Conservation (phyloP, 2,113 vertebrate species). For the Strix uralensis region DNA sequence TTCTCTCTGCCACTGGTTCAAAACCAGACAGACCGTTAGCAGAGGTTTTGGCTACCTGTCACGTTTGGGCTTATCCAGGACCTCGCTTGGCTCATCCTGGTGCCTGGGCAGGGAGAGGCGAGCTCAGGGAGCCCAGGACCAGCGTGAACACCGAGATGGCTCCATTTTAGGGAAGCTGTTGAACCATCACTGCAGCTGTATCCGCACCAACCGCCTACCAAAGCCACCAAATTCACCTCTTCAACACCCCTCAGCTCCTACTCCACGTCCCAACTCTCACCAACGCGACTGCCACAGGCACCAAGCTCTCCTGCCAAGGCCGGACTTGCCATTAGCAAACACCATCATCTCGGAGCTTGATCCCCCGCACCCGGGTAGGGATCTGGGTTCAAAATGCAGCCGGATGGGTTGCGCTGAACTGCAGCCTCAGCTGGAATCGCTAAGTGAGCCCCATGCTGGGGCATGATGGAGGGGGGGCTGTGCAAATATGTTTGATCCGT, state of each 20-base stretch:
- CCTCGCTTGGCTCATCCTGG: accelerated
- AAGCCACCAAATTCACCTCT: background rate
- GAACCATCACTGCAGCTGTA: background rate
- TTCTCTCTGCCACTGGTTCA: background rate
- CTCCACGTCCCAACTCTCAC: background rate
- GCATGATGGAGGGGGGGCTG: background rate
- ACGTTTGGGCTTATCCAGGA: background rate
- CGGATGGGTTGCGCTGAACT: background rate
- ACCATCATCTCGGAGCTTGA: accelerated
- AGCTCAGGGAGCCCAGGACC: background rate
- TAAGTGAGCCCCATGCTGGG: background rate
- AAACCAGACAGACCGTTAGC: background rate
- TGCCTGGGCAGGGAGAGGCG: background rate
- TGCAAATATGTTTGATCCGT: background rate
- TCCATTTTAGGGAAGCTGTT: slow-evolving; percentile 11
- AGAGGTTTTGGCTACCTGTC: accelerated
- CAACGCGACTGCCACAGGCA: accelerated
- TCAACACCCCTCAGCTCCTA: background rate
- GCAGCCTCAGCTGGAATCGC: background rate
- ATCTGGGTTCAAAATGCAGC: accelerated
- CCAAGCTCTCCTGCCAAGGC: background rate
- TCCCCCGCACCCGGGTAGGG: accelerated
- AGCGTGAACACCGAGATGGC: background rate
- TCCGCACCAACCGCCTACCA: background rate
- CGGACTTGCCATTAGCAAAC: background rate